Evolutionary conservation across 2,888 invertebrate genomes (phyloP).

Genomic region (Girardia tigrina): DNA sequence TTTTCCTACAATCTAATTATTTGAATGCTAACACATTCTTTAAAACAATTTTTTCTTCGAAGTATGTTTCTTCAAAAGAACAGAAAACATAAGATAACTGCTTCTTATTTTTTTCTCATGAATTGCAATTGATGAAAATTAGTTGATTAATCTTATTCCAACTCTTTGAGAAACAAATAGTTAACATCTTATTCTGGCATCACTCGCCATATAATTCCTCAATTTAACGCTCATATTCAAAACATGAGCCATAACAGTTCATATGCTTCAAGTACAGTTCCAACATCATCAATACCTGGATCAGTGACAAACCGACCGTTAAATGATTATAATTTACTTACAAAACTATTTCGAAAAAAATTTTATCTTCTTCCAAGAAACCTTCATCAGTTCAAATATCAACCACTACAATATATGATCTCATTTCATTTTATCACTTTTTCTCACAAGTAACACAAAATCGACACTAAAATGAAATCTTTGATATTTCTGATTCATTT

Average conservation of each 20-base stretch:
- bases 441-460: no score
- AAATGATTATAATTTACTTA: background rate
- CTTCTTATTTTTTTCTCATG: no score
- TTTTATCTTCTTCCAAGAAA: background rate
- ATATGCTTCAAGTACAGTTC: background rate
- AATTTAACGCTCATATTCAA: background rate
- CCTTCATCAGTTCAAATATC: background rate
- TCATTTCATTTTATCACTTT: constrained; percentile 5
- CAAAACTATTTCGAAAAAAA: constrained; percentile 12
- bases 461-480: no score
- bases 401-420: background rate
- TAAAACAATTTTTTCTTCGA: no score
- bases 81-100: no score
- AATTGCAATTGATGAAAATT: no score
- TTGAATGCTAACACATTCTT: no score
- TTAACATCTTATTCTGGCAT: no score
- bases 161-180: no score
- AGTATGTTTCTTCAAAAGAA: no score
- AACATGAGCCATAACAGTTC: constrained; percentile 19
- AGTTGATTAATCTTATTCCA: no score
- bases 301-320: constrained; percentile 13
- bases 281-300: background rate
- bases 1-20: no score
- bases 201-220: constrained; percentile 39
- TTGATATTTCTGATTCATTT: constrained; percentile 2